Evolutionary conservation across 2,888 invertebrate genomes (phyloP), one percentile per base, ranked within the genome.

Genomic region (Gastrophysa polygoni): DNA sequence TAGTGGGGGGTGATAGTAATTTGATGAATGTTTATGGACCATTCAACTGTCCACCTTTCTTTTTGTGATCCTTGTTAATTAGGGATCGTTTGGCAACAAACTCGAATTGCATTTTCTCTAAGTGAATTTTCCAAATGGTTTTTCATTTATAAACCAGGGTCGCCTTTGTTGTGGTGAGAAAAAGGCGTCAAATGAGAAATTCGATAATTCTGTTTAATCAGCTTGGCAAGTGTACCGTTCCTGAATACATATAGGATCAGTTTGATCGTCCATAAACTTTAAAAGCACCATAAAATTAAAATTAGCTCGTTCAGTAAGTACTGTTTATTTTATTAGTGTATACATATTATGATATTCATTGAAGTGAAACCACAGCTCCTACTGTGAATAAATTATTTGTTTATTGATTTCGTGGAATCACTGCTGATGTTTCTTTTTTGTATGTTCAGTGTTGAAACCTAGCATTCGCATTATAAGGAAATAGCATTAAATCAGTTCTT

Each of bases 1-100:
- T 60, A 66, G 70, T 68, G 71, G 75, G 60, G 52, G 73, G 75
- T 75, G 71, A 70, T 67, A 72, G 69, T 68, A 76, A 77, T 78
- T 77, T 77, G 76, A 76, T 74, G 75, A 72, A 71, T 70, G 68
- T 71, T 72, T 73, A 68, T 68, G 69, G n/a, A 68, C 66, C 69
- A 63, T 67, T 47, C 61, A 61, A 69, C 66, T 59, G 59, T 64
- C 67, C 67, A 63, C 68, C 68, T 68, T 68, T 63, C 62, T 63
- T 52, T 51, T 52, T 18, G 21, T 52, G 5, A 14, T 14, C 38
- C 38, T 38, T 32, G 32, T 2, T 61, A 43, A 11, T 29, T 50
- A 16, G 56, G 29, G 29, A 34, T 52, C 47, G 47, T 52, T 52
- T 59, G 59, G 58, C 58, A 58, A 21, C 32, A 44, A 55, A 28